phyloP scores from a whole-genome alignment of 2,113 vertebrate species.

The Australoheros scitulus region DNA sequence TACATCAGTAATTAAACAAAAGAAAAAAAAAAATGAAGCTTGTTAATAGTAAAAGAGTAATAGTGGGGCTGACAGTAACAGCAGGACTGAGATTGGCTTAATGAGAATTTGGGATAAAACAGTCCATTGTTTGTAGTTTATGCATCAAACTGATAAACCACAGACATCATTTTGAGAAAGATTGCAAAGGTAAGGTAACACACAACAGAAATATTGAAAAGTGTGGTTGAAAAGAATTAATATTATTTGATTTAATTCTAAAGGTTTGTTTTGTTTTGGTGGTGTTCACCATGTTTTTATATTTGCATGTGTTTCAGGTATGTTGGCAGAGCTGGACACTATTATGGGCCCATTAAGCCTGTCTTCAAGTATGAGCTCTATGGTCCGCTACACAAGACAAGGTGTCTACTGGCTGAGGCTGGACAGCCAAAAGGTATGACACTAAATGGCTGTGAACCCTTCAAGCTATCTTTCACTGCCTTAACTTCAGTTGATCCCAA shows the following conservation, averaged over 20 bases:
- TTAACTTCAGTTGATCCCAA: not conserved
- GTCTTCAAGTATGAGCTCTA: slow-evolving; percentile 82
- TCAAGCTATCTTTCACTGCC: not conserved
- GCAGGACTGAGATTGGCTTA: not conserved
- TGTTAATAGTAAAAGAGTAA: too few species aligned
- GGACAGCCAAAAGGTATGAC: slow-evolving; percentile 76
- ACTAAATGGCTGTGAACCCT: not conserved
- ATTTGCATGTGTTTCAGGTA: slow-evolving; percentile 75
- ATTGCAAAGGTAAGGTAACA: not conserved
- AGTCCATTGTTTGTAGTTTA: not conserved
- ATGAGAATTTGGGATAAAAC: not conserved
- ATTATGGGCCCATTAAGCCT: slow-evolving; percentile 81
- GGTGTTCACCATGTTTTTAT: too few species aligned
- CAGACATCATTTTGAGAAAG: not conserved
- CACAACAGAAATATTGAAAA: not conserved
- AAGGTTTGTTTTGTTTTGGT: too few species aligned
- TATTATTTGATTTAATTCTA: not conserved
- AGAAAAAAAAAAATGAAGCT: too few species aligned
- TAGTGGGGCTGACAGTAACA: too few species aligned
- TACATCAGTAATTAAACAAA: too few species aligned
- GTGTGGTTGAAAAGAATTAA: too few species aligned
- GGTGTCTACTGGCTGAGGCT: slow-evolving; percentile 89
- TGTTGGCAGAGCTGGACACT: slow-evolving; percentile 86
- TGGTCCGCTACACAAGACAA: slow-evolving; percentile 88
- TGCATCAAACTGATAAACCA: not conserved